Base-by-base conservation (phyloP, 2,113 vertebrate genomes). In the Elgaria multicarinata region DNA sequence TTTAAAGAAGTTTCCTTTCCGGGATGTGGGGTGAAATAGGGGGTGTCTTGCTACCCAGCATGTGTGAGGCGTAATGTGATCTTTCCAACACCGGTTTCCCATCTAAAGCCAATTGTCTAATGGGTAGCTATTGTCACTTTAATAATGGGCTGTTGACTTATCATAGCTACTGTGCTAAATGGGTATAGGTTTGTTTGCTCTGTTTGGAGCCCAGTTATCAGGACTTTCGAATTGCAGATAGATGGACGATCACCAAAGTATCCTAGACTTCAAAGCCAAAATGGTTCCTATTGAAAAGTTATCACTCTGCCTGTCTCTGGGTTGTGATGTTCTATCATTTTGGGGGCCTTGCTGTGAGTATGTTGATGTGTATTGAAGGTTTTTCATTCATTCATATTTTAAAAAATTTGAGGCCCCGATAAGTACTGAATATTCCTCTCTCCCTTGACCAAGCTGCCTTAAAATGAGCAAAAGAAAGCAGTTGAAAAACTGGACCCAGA, bases 1-100 rank as follows among this genome's bases (percentile, higher is more conserved):
- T 88, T 93, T 85, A 92, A 92, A 93, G 22, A 89, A 92, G 90
- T 91, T 95, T 95, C 87, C 77, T 77, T 87, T 90, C 81, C 46
- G 58, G 58, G 84, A 78, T 3, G 55, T 14, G 87, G 91, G 90
- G 87, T 44, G n/a, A 3, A 22, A 66, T 31, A 31, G 72, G 92
- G 50, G 53, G 39, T 64, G 79, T 36, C 7, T 69, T 13, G 31
- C n/a, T 31, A 55, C 66, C 44, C 2, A 8, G 33, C 4, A 3
- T 0, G 39, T 80, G 77, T 64, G 39, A 83, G 77, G 53, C 62
- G 39, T 58, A 79, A 44, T 53, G 53, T 71, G 74, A 77, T 84
- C 82, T 89, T 84, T 89, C 42, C 53, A 89, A 67, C 26, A 31
- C 44, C 28, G 3, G 78, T 89, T 74, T 89, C 62, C 75, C 26